phyloP scores from a whole-genome alignment of 1,140 invertebrate genomes.

The Nymphalis io region DNA sequence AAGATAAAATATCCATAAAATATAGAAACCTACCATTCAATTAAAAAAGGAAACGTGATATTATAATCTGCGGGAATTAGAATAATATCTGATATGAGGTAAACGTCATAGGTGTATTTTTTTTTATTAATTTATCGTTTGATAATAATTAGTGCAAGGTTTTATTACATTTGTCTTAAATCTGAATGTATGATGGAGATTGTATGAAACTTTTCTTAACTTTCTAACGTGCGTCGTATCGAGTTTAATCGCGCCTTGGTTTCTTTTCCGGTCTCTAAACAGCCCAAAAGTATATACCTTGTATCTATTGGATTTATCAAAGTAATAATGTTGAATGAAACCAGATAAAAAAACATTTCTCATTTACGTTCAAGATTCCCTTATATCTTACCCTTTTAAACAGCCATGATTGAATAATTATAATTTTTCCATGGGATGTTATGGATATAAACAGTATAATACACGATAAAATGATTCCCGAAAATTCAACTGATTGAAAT shows the following conservation, averaged over 20 bases:
- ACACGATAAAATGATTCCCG: too few species aligned
- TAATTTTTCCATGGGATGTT: too few species aligned
- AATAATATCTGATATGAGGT: background rate
- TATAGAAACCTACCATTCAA: background rate
- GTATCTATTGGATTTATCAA: background rate
- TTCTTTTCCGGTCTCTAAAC: constrained; percentile 12
- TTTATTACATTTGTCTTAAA: background rate
- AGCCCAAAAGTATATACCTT: background rate
- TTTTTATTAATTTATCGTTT: background rate
- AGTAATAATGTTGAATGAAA: background rate
- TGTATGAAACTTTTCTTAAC: constrained; percentile 16
- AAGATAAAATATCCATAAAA: background rate
- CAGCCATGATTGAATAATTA: too few species aligned
- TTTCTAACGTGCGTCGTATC: constrained; percentile 15
- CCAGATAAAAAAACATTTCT: too few species aligned
- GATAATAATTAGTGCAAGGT: background rate
- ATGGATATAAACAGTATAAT: too few species aligned
- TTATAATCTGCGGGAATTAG: background rate
- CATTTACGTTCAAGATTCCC: too few species aligned
- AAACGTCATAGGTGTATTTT: background rate
- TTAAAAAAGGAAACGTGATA: background rate
- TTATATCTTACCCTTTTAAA: too few species aligned
- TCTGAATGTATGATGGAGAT: background rate
- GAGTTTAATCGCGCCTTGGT: constrained; percentile 2
- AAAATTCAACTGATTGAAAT: too few species aligned